These are phyloP conservation scores for Tenthredo amoena DNA, from an alignment of 2,888 invertebrate genomes.

Conservation along the genomic window DNA sequence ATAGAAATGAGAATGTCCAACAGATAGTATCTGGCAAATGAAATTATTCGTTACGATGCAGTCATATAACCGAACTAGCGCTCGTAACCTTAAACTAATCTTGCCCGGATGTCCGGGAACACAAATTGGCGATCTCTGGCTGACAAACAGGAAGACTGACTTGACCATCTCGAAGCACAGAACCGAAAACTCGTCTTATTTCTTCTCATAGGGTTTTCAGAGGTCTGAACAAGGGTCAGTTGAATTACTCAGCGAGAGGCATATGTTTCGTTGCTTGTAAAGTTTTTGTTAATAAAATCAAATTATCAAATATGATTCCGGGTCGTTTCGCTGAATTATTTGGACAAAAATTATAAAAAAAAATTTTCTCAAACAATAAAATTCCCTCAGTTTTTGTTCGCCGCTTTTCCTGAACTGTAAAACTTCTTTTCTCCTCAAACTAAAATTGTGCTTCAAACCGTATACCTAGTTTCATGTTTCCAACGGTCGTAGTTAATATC, in stretches of 20 bases:
- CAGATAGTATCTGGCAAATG: slow-evolving; percentile 8
- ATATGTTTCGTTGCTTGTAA: background rate
- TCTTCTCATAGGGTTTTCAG: background rate
- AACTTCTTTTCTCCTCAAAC: background rate
- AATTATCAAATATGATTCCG: background rate
- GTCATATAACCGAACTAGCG: slow-evolving; percentile 28
- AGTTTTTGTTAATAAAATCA: background rate
- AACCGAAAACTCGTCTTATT: background rate
- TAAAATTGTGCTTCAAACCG: slow-evolving; percentile 1
- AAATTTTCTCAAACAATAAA: too few relatives aligned
- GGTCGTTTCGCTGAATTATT: background rate
- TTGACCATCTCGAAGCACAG: background rate
- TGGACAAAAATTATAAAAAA: background rate
- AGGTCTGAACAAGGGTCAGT: background rate
- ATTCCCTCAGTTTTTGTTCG: background rate
- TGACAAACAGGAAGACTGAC: background rate
- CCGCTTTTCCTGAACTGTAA: background rate
- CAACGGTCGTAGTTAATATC: slow-evolving; percentile 35
- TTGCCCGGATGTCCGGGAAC: slow-evolving; percentile 9
- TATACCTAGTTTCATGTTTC: background rate
- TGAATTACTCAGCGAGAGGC: background rate
- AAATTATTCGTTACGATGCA: slow-evolving; percentile 34
- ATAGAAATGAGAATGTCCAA: slow-evolving; percentile 13
- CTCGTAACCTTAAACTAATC: slow-evolving; percentile 33
- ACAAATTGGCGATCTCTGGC: background rate